Evolutionary conservation across 1,140 invertebrate species (phyloP).

Genomic region (Batillaria attramentaria): DNA sequence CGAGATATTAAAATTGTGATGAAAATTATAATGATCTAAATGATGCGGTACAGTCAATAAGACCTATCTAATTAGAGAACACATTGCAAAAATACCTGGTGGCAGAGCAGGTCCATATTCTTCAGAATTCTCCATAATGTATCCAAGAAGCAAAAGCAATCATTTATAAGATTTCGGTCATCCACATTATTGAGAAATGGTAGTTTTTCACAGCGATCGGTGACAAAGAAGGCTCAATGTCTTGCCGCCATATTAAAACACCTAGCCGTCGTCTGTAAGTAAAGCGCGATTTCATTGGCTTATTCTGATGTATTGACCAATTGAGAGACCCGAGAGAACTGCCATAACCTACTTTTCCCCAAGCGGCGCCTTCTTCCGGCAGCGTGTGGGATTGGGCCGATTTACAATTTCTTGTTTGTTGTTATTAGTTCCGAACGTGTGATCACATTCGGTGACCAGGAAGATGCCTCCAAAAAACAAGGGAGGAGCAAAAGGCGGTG

Average conservation of each 20-base stretch:
- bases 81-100: conserved; percentile 47
- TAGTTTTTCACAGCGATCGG: conserved; percentile 11
- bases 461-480: conserved; percentile 62
- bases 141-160: background rate
- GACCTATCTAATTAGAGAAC: background rate
- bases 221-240: conserved; percentile 31
- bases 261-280: conserved; percentile 19
- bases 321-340: conserved; percentile 14
- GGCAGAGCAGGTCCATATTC: conserved; percentile 58
- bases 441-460: no score
- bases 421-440: no score
- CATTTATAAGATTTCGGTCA: background rate
- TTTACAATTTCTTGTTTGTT: no score
- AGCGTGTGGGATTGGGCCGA: no score
- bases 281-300: conserved; percentile 29
- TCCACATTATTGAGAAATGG: background rate
- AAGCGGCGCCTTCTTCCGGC: background rate
- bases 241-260: conserved; percentile 43
- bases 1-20: conserved; percentile 11
- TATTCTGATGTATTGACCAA: conserved; percentile 29
- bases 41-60: background rate
- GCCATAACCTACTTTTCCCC: conserved; percentile 22
- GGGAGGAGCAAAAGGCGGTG: conserved; percentile 53
- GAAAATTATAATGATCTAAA: conserved; percentile 28
- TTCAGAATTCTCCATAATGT: conserved; percentile 42